These are phyloP conservation scores for Parochlus steinenii DNA, from an alignment of 2,888 invertebrate genomes.

Conservation along the genomic window DNA sequence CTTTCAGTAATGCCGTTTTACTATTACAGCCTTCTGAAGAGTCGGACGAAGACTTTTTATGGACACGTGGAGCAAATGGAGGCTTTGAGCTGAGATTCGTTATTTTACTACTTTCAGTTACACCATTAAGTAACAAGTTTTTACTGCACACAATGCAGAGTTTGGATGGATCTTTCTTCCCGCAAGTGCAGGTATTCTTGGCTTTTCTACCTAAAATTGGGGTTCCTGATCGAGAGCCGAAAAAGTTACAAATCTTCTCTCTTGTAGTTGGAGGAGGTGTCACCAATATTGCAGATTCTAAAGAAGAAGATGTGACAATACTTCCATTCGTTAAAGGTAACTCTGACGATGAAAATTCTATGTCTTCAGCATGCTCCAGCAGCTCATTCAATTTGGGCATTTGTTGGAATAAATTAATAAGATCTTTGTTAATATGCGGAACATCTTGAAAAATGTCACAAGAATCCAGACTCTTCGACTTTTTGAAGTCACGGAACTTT, in stretches of 20 bases:
- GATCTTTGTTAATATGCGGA: conserved; percentile 7
- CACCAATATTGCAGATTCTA: too few species aligned
- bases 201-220: conserved; percentile 9
- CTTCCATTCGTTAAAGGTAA: conserved; percentile 1
- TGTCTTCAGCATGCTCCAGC: conserved; percentile 23
- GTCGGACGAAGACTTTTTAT: conserved; percentile 2
- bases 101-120: neutral
- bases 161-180: conserved; percentile 2
- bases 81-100: conserved; percentile 2
- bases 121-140: conserved; percentile 1
- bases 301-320: conserved; percentile 7
- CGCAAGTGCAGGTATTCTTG: conserved; percentile 5
- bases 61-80: conserved; percentile 2
- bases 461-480: conserved; percentile 72
- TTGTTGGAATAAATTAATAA: conserved; percentile 17
- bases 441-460: conserved; percentile 45
- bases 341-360: conserved; percentile 14
- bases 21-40: conserved; percentile 7
- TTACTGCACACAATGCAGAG: too few species aligned
- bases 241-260: conserved; percentile 10
- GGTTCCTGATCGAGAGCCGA: conserved; percentile 10
- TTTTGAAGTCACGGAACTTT: conserved; percentile 50
- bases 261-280: conserved; percentile 9
- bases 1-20: conserved; percentile 7
- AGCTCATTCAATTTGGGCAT: conserved; percentile 26